Conservation (phyloP, 2,113 vertebrate species). For the Ceuthmochares aereus region DNA sequence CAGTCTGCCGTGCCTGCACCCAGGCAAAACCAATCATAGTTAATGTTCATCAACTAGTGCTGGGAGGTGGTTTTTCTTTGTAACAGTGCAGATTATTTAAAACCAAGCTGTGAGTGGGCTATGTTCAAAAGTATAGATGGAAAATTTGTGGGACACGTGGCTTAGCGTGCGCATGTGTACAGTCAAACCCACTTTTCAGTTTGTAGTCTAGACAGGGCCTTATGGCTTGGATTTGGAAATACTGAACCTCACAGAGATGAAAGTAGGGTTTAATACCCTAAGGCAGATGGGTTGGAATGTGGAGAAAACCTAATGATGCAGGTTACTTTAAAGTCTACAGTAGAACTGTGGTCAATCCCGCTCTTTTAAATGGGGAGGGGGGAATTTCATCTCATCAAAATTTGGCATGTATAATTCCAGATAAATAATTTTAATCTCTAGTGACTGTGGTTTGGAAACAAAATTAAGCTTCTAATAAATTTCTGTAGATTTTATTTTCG, state of each 20-base stretch:
- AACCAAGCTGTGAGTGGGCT: neutral
- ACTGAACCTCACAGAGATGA: constrained; percentile 43
- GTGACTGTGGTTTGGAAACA: constrained; percentile 41
- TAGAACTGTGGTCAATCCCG: constrained; percentile 32
- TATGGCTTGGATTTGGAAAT: constrained; percentile 59
- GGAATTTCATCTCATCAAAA: constrained; percentile 49
- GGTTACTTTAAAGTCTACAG: constrained; percentile 56
- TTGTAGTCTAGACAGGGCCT: constrained; percentile 60
- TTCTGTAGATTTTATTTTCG: constrained; percentile 32
- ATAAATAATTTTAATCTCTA: constrained; percentile 49
- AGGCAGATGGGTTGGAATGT: constrained; percentile 61
- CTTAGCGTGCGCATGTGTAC: constrained; percentile 13
- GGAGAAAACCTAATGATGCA: constrained; percentile 51
- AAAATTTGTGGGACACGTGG: constrained; percentile 15
- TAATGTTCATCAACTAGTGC: neutral
- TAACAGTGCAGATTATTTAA: neutral
- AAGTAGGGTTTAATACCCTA: constrained; percentile 53
- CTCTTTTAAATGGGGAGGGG: constrained; percentile 16
- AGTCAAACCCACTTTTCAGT: constrained; percentile 44
- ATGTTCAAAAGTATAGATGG: neutral
- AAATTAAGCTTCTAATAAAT: constrained; percentile 56
- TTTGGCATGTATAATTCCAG: constrained; percentile 47
- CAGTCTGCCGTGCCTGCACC: constrained; percentile 4
- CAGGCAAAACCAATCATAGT: constrained; percentile 36
- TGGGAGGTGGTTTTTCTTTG: neutral